Percentiles rank a stretch among this genome's conserved stretches.
Conservation (phyloP, 1,140 invertebrate genomes). For the Brachionus asplanchnoidis region DNA sequence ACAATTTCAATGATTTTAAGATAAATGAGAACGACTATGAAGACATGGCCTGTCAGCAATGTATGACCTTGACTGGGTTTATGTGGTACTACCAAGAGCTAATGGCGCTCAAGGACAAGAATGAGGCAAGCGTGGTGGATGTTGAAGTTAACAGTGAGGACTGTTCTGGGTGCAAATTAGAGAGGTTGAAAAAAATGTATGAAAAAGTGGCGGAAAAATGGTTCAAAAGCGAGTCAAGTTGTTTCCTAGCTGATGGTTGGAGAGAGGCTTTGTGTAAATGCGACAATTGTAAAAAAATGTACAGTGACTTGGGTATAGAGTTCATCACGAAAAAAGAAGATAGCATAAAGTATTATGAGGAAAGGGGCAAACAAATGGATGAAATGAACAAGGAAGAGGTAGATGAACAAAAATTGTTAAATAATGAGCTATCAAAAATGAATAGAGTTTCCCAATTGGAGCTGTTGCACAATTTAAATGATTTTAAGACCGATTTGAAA, state of each 20-base stretch:
- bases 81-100: conserved; percentile 66
- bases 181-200: not conserved
- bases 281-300: conserved; percentile 54
- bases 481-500: conserved; percentile 10
- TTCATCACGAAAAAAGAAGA: conserved; percentile 77
- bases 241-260: conserved; percentile 70
- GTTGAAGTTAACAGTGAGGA: conserved; percentile 21
- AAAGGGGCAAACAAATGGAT: conserved; percentile 57
- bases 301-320: conserved; percentile 47
- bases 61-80: conserved; percentile 71
- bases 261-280: conserved; percentile 68
- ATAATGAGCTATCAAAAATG: conserved; percentile 63
- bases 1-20: conserved; percentile 52
- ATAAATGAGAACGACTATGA: conserved; percentile 62
- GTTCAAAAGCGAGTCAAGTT: conserved; percentile 47
- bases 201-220: conserved; percentile 43
- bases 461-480: conserved; percentile 62
- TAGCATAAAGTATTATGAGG: conserved; percentile 79
- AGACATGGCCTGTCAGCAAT: conserved; percentile 66
- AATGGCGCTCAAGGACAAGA: not conserved
- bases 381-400: conserved; percentile 1
- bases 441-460: conserved; percentile 76
- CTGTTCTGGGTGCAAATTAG: conserved; percentile 44
- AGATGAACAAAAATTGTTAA: conserved; percentile 69
- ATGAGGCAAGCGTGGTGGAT: not conserved